Evolutionary conservation across 2,888 invertebrate genomes (phyloP).

Genomic region (Gisinianus flammeolus): DNA sequence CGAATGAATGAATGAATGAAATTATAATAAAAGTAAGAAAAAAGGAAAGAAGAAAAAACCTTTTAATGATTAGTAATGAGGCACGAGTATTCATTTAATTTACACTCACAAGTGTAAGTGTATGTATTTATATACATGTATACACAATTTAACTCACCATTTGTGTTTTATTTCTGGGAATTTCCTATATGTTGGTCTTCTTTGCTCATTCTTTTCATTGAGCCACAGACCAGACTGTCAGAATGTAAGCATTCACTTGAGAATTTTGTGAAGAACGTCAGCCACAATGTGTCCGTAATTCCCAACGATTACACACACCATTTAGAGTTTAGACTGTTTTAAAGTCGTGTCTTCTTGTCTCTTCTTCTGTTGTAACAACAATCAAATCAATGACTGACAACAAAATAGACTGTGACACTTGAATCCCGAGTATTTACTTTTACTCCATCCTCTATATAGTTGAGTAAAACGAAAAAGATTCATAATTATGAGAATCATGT

Average conservation of each 20-base stretch:
- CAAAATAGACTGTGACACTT: neutral
- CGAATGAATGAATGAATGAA: neutral
- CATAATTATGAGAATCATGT: too few species aligned
- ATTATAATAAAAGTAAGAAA: neutral
- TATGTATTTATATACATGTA: too few species aligned
- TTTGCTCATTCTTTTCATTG: neutral
- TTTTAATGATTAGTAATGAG: neutral
- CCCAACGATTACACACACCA: too few species aligned
- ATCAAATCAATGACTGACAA: neutral
- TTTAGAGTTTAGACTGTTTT: too few species aligned
- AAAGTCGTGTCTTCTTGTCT: neutral
- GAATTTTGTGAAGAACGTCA: too few species aligned
- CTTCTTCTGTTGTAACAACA: neutral
- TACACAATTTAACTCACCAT: neutral
- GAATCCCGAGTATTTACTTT: neutral
- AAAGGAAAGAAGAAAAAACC: neutral
- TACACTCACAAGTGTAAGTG: neutral
- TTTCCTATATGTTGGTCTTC: neutral
- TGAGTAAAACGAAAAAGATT: neutral
- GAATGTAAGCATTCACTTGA: too few species aligned
- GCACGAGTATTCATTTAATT: conserved; percentile 4
- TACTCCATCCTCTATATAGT: neutral
- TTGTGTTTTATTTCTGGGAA: neutral
- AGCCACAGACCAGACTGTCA: too few species aligned
- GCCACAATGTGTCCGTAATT: too few species aligned